Evolutionary conservation across 2,113 vertebrate species (phyloP), one percentile per base, ranked within the genome.

Genomic region (Empidonax traillii): DNA sequence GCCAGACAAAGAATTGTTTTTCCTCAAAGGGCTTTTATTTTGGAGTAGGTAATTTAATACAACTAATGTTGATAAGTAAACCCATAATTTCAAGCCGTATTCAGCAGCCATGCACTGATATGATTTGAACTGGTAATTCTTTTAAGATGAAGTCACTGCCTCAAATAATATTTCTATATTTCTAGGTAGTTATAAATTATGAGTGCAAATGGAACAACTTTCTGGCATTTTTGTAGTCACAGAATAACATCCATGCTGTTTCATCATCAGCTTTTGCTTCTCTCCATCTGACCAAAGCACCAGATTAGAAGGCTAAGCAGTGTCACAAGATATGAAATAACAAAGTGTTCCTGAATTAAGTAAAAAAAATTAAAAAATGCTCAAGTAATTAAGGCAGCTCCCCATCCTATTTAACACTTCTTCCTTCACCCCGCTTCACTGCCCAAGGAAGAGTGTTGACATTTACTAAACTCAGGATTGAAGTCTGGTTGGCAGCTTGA

Each of bases 21-120:
- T 77, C 55, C 58, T 87, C 58, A 35, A 89, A 90, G 81, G 31
- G 51, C 8, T 90, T 80, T 8, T 59, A 63, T 91, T 94, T 95
- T 61, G 67, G 68, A 92, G 81, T 78, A 95, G 91, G 78, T 95
- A 92, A 93, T 96, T 95, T 74, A 93, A 95, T 86, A 66, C 65
- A 84, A 87, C 84, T 86, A 91, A 91, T 88, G 65, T 28, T 93
- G 81, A 95, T 78, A 94, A 88, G 86, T 72, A 92, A 92, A 94
- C 22, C 39, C 51, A 49, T 63, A 95, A 95, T 88, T 85, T 81
- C 81, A 87, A 93, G 46, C 30, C 25, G 18, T 30, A 81, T 43
- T 75, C 83, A 90, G 49, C 62, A 95, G 78, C 27, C 14, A 1
- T 49, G 16, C 33, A 31, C 68, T 67, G 92, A 95, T 76, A 89